Base-by-base conservation (phyloP, 1,140 invertebrate genomes). In the Drosophila ohnishii region DNA sequence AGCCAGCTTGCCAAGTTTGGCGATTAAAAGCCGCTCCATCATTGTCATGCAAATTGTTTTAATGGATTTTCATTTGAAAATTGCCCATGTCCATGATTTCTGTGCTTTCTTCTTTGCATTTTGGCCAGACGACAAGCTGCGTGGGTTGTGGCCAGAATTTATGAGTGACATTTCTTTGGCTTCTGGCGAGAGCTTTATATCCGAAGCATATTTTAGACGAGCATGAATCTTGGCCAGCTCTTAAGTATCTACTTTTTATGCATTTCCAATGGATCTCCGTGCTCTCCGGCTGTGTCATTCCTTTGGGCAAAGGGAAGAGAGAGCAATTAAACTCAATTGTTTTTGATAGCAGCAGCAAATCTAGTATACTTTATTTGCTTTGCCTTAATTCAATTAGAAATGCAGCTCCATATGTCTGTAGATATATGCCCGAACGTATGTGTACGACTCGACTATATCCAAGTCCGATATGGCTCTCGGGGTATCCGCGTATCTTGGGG, bases 1-100 rank as follows among this genome's bases (percentile, higher is more conserved):
- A 16, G 39, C 28, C 44, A 42, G 61, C 67, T 73, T 90, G 89
- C 89, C 89, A 90, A 90, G 77, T 90, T 90, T 84, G 72, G 85
- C 86, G 89, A 90, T 90, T 90, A 90, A 90, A 90, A 87, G 85
- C 89, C 70, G 80, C 76, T 90, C 83, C 86, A 81, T 90, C 89
- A 90, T 79, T 88, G 81, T 89, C 56, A 80, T 69, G 84, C 76
- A 86, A 87, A 86, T 86, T 82, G 75, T 81, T 85, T 84, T 73
- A 65, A 65, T 85, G 77, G 79, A 73, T 81, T 75, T 72, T 73
- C 45, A 57, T 77, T 73, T 66, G 55, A 71, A 62, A 60, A 71
- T 62, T 81, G 59, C 42, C 39, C 57, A 83, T 60, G 63, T 65
- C 59, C 56, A 50, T 55, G 50, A 42, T 73, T 75, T 75, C 35